These are phyloP conservation scores for Latrodectus hesperus DNA, from an alignment of 2,888 invertebrate species.

Conservation along the genomic window DNA sequence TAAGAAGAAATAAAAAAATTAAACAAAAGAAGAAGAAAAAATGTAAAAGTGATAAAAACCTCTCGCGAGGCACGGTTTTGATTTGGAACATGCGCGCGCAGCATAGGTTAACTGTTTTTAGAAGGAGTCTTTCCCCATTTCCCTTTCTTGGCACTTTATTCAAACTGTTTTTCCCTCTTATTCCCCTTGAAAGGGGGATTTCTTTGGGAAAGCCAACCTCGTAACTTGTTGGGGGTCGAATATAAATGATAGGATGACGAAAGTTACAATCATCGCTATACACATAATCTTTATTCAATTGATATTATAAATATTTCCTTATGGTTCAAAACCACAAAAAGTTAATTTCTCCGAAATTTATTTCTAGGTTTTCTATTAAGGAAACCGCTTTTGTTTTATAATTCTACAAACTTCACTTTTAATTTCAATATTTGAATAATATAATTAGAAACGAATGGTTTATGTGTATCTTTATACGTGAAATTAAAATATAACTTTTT, in stretches of 20 bases:
- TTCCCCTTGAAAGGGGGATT: conserved; percentile 15
- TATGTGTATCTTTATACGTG: no score
- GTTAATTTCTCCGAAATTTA: no score
- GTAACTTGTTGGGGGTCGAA: conserved; percentile 19
- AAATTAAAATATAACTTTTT: no score
- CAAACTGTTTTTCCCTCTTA: conserved; percentile 46
- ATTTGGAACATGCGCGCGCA: conserved; percentile 55
- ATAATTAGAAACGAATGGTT: no score
- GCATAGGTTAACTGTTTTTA: conserved; percentile 55
- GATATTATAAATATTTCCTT: no score
- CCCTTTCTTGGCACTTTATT: conserved; percentile 49
- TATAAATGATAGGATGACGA: conserved; percentile 3
- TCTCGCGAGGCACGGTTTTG: conserved; percentile 43
- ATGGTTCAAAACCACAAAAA: no score
- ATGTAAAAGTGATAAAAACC: conserved; percentile 35
- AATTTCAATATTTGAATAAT: no score
- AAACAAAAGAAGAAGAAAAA: conserved; percentile 4
- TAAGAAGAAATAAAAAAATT: conserved; percentile 3
- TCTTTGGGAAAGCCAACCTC: background rate
- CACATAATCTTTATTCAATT: no score
- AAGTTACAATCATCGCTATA: no score
- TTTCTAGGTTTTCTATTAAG: no score
- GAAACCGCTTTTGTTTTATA: no score
- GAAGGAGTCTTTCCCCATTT: background rate
- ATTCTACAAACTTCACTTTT: no score